Conservation (phyloP, 2,888 invertebrate genomes). For the Sepioteuthis lessoniana region DNA sequence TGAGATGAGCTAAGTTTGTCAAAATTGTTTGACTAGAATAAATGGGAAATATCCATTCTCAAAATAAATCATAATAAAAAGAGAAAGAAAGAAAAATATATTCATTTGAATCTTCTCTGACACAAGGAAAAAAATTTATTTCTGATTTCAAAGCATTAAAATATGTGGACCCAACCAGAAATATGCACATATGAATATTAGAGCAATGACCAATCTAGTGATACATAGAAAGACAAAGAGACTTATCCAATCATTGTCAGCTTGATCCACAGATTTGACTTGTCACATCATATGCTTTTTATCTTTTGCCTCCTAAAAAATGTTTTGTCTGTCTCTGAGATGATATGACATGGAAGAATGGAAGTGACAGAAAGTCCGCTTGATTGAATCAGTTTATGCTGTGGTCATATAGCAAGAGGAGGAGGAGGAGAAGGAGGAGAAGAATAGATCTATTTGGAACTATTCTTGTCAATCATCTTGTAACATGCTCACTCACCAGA, state of each 20-base stretch:
- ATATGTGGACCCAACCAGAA: background rate
- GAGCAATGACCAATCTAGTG: background rate
- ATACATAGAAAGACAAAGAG: background rate
- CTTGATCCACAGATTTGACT: constrained; percentile 5
- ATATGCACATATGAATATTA: background rate
- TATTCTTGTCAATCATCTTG: background rate
- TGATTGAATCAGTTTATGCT: constrained; percentile 3
- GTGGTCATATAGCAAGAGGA: background rate
- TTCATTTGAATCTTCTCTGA: constrained; percentile 15
- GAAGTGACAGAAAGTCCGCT: background rate
- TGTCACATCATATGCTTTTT: background rate
- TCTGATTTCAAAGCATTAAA: background rate
- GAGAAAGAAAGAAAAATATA: background rate
- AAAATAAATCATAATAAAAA: background rate
- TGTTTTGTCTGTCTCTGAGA: background rate
- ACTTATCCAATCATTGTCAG: constrained; percentile 4
- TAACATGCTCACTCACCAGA: constrained; percentile 33
- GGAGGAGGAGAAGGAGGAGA: background rate
- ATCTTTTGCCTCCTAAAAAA: background rate
- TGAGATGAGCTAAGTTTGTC: background rate
- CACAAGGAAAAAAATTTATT: background rate
- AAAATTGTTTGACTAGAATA: background rate
- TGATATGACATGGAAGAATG: constrained; percentile 7
- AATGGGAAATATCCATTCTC: background rate
- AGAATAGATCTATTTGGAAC: background rate